These are phyloP conservation scores for Nannoperca obscura DNA, from an alignment of 2,797 vertebrate genomes.

Conservation along the genomic window DNA sequence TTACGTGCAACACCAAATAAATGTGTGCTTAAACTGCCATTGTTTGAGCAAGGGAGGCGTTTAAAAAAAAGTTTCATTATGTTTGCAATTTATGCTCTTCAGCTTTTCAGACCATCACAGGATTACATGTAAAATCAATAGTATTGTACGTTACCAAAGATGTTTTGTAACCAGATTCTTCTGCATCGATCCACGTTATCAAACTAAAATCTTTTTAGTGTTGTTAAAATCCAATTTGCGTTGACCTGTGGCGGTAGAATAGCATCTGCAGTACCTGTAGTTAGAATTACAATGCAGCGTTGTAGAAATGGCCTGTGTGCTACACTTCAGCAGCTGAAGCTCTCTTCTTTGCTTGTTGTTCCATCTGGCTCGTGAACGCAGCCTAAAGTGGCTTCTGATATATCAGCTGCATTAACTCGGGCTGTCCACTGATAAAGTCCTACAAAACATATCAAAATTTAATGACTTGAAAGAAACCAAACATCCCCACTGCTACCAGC, in stretches of 20 bases:
- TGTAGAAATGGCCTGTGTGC: conserved; percentile 28
- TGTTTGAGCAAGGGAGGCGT: background rate
- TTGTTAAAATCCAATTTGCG: conserved; percentile 45
- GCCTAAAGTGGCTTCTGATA: conserved; percentile 60
- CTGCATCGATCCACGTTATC: conserved; percentile 44
- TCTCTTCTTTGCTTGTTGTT: conserved; percentile 24
- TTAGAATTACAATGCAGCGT: conserved; percentile 42
- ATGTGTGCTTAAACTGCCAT: background rate
- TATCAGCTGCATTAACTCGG: conserved; percentile 49
- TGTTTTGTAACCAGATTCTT: conserved; percentile 41
- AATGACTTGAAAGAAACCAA: conserved; percentile 36
- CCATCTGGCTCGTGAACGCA: conserved; percentile 45
- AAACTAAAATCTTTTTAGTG: conserved; percentile 36
- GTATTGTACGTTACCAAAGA: conserved; percentile 30
- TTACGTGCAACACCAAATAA: background rate
- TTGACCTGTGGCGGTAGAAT: conserved; percentile 25
- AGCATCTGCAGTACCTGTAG: conserved; percentile 7
- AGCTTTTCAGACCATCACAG: background rate
- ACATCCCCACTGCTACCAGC: conserved; percentile 17
- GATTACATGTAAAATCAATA: conserved; percentile 9
- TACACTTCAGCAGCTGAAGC: conserved; percentile 27
- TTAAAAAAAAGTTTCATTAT: background rate
- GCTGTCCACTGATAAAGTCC: conserved; percentile 14
- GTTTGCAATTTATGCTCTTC: background rate
- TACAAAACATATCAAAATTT: conserved; percentile 50